Conservation (phyloP, 2,888 invertebrate species). For the Thyatira batis region DNA sequence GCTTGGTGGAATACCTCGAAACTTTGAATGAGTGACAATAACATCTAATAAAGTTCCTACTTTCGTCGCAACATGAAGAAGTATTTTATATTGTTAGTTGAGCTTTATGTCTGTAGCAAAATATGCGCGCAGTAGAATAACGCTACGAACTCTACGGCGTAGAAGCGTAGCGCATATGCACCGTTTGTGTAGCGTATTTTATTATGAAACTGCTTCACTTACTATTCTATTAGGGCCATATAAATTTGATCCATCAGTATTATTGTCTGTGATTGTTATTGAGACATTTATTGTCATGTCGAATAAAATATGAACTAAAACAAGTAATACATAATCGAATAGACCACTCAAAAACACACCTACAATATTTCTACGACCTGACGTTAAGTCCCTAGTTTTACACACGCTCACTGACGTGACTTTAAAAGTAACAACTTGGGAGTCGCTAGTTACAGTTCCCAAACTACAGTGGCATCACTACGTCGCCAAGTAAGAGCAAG, state of each 20-base stretch:
- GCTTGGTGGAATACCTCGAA: too few species aligned
- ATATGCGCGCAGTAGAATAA: background rate
- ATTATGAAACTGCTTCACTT: conserved; percentile 18
- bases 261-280: too few species aligned
- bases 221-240: too few species aligned
- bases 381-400: background rate
- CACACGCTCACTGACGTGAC: background rate
- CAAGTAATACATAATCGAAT: too few species aligned
- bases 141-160: background rate
- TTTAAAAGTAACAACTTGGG: background rate
- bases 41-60: too few species aligned
- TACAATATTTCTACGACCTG: conserved; percentile 4
- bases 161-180: conserved; percentile 10
- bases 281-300: too few species aligned
- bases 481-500: conserved; percentile 7
- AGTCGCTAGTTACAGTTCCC: conserved; percentile 6
- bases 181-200: conserved; percentile 22
- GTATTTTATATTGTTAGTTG: too few species aligned
- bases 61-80: too few species aligned
- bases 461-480: conserved; percentile 9
- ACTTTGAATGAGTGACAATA: too few species aligned
- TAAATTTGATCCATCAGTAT: too few species aligned
- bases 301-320: too few species aligned
- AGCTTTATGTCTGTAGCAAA: too few species aligned
- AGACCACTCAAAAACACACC: conserved; percentile 12